Percentiles rank a stretch among this genome's conserved stretches.
Evolutionary conservation across 2,797 vertebrate species (phyloP).

Genomic region (Mormyrops boulengeri): DNA sequence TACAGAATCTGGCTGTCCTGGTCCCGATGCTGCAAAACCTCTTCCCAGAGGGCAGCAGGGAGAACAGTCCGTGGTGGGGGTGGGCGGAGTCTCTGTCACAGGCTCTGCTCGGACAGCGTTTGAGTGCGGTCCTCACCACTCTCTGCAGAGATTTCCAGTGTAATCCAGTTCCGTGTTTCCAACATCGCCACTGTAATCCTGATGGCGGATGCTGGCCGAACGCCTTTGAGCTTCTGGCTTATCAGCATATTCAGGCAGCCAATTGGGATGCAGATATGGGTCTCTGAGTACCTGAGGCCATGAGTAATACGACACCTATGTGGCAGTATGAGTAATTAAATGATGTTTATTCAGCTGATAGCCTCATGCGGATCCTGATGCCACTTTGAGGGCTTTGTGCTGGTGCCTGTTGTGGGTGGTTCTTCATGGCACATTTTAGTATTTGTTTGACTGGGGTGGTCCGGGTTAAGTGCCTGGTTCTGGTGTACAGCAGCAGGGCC

Average conservation of each 20-base stretch:
- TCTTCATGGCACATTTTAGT: neutral
- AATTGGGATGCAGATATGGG: neutral
- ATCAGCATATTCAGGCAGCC: neutral
- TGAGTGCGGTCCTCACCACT: too few relatives aligned
- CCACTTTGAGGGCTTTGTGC: neutral
- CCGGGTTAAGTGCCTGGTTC: neutral
- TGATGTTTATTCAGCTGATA: neutral
- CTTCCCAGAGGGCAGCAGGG: too few relatives aligned
- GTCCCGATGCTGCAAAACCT: too few relatives aligned
- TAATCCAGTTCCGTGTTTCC: neutral
- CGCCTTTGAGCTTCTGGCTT: neutral
- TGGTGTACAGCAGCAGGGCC: neutral
- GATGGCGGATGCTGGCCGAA: neutral
- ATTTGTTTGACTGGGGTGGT: neutral
- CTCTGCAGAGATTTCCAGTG: too few relatives aligned
- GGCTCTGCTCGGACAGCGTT: too few relatives aligned
- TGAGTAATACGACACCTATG: neutral
- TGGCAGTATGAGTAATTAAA: neutral
- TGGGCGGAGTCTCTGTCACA: too few relatives aligned
- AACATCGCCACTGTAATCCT: neutral
- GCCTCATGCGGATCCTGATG: neutral
- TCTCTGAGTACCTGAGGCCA: neutral
- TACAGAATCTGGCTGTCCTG: too few relatives aligned
- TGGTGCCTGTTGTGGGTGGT: neutral
- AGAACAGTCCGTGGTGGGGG: too few relatives aligned